Evolutionary conservation across 2,113 vertebrate genomes (phyloP), one percentile per base, ranked within the genome.

Genomic region (Lampris megalopsis): DNA sequence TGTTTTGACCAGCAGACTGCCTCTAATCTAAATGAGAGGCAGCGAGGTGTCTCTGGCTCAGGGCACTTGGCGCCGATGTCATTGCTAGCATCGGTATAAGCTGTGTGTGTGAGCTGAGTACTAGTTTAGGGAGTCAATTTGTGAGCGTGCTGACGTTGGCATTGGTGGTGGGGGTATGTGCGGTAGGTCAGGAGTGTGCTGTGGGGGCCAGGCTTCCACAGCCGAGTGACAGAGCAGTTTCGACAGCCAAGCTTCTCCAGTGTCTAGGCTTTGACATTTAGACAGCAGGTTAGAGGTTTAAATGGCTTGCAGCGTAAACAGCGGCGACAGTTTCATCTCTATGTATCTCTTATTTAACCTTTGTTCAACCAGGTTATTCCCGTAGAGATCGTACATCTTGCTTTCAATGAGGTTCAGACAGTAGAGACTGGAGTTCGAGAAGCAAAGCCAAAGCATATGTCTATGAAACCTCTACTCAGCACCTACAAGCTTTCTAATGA

Each of bases 21-120:
- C 68, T 86, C 82, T 87, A 71, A 80, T 89, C 79, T 81, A 79
- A 88, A 86, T 79, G 81, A 88, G 80, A 76, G 68, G 71, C 73
- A 72, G 72, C 45, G 71, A 80, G 84, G 81, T 63, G 75, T 85
- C 68, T 75, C 81, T 42, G 76, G 82, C 80, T 77, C 47, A 67
- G 79, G 60, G 85, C 68, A 71, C 67, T 79, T 87, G 90, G 89
- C 90, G 81, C 73, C 72, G 6, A 66, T 13, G 56, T 42, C 59
- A 2, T 63, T 47, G 56, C 63, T 52, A 38, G 42, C 85, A 83
- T 74, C 82, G 80, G 82, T 70, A 65, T 87, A 81, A 79, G 67
- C 85, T 83, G 71, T 77, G 79, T 73, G 63, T 76, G 79, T 73
- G 63, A 76, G 48, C 73, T 53, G 7, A 77, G 78, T 79, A 79